phyloP scores from a whole-genome alignment of 2,113 vertebrate genomes.

The Xenopus borealis region DNA sequence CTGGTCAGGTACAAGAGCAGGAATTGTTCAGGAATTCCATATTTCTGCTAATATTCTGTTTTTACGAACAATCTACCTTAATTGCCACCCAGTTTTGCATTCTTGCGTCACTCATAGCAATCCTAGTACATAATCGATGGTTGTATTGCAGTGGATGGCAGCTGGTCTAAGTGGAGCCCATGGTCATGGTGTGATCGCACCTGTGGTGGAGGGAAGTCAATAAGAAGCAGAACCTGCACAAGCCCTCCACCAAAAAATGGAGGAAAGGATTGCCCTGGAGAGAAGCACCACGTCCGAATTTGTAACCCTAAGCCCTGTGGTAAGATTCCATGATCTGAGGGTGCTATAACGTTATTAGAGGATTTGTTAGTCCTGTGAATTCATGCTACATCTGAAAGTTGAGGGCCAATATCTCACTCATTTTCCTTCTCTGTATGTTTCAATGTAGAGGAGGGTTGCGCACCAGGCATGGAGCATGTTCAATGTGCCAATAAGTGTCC shows the following conservation, averaged over 20 bases:
- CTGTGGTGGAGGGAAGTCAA: constrained; percentile 76
- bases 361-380: too few relatives aligned
- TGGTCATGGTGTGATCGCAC: constrained; percentile 82
- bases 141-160: constrained; percentile 69
- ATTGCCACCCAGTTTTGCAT: too few relatives aligned
- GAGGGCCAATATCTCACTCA: not conserved
- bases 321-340: constrained; percentile 48
- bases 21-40: too few relatives aligned
- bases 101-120: too few relatives aligned
- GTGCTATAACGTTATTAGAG: too few relatives aligned
- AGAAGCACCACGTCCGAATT: constrained; percentile 76
- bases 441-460: constrained; percentile 64
- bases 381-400: too few relatives aligned
- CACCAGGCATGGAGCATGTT: constrained; percentile 65
- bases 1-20: too few relatives aligned
- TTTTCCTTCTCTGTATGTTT: not conserved
- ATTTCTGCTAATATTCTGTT: too few relatives aligned
- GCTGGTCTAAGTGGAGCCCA: constrained; percentile 83
- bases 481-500: constrained; percentile 78
- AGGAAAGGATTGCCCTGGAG: constrained; percentile 72
- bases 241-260: constrained; percentile 88
- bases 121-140: not conserved
- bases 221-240: constrained; percentile 76
- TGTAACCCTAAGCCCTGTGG: constrained; percentile 81
- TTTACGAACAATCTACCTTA: too few relatives aligned